Base-by-base conservation (phyloP, 2,888 invertebrate species). In the Drepana falcataria region DNA sequence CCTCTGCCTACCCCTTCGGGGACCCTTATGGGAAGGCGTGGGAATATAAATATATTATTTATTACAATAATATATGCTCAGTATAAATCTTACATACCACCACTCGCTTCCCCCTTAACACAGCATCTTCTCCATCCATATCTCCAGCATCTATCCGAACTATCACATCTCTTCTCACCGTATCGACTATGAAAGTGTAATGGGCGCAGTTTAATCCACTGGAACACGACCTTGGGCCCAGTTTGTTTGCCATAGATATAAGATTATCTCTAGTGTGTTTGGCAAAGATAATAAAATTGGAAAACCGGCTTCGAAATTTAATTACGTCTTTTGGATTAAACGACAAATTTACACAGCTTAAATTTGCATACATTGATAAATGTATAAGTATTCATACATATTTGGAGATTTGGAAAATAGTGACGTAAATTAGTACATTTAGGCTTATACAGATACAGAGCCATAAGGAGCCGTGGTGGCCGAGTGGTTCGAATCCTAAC, bases 221-320 rank as follows among this genome's bases (percentile, higher is more conserved):
- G 47, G 49, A 55, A 34, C 33, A 59, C 54, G 75, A 55, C 80
- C 79, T 79, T 79, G 79, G 61, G 62, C 62, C 53, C 60, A 53
- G 57, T 60, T 21, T 81, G 82, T 85, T 77, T 79, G 69, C 53
- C 21, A 37, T 52, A 59, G 69, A 54, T 77, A 77, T 71, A 70
- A 61, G 76, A 75, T 81, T 67, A 79, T 78, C 80, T 66, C 59
- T 52, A 33, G 49, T 49, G 37, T 79, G 77, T 79, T 75, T 77
- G 65, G 52, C 55, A 53, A 67, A 77, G 83, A 82, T 80, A 75
- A 76, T 69, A 66, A 49, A 44, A 69, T 72, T 60, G 68, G 64
- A 66, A 21, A 68, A 71, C 69, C 57, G 62, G 66, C 62, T 68
- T 57, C 63, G 74, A 56, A 69, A 74, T 79, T 78, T 70, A 69